These are phyloP conservation scores for Cephus runcator DNA, from an alignment of 2,888 invertebrate species.

Conservation along the genomic window DNA sequence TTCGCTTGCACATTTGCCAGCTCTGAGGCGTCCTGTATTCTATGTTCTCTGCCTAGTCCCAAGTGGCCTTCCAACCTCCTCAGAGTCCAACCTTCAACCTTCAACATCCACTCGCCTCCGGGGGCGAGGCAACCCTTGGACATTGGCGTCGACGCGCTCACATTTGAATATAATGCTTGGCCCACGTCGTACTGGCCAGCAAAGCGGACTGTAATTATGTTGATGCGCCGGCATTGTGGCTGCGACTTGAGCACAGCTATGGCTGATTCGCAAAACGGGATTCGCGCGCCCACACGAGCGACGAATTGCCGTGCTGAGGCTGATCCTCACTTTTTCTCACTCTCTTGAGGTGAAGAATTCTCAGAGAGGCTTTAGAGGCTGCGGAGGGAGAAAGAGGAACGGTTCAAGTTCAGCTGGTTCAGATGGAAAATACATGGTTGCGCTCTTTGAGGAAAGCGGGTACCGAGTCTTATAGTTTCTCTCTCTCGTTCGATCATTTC, in stretches of 20 bases:
- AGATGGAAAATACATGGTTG: no score
- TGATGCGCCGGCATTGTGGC: conserved; percentile 61
- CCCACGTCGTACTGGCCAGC: conserved; percentile 42
- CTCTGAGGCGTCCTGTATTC: conserved; percentile 16
- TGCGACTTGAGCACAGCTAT: not conserved
- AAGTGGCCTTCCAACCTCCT: not conserved
- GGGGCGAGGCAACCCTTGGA: conserved; percentile 29
- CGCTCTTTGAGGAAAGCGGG: not conserved
- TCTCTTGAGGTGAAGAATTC: not conserved
- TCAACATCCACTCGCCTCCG: conserved; percentile 28
- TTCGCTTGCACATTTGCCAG: conserved; percentile 36
- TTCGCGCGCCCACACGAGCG: not conserved
- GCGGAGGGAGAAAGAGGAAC: no score
- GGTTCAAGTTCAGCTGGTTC: no score
- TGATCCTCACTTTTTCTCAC: not conserved
- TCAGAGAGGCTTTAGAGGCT: not conserved
- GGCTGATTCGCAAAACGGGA: not conserved
- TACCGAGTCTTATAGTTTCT: not conserved
- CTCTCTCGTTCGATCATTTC: not conserved
- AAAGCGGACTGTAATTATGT: conserved; percentile 64
- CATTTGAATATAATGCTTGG: conserved; percentile 64
- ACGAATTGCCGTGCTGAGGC: not conserved
- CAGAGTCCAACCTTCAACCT: conserved; percentile 34
- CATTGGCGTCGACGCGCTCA: conserved; percentile 40
- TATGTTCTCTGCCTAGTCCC: not conserved